Conservation (phyloP, 2,113 vertebrate species). For the Martes martes region DNA sequence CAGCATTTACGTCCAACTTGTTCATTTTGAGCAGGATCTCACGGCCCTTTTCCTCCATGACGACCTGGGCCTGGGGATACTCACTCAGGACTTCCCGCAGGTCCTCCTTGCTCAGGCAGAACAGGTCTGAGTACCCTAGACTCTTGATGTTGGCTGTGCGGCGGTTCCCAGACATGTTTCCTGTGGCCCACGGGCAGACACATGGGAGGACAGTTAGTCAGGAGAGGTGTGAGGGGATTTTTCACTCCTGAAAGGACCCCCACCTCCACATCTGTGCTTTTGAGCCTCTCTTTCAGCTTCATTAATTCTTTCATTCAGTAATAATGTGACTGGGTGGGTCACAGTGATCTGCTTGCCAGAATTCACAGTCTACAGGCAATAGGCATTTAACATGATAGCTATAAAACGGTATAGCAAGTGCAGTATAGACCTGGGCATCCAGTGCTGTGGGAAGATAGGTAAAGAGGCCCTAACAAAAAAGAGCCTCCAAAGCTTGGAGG, state of each 20-base stretch:
- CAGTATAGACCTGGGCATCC: not conserved
- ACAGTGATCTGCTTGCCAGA: not conserved
- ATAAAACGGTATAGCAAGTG: not conserved
- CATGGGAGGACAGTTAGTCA: not conserved
- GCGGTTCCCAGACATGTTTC: constrained; percentile 92
- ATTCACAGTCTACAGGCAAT: not conserved
- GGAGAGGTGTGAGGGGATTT: not conserved
- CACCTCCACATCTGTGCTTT: not conserved
- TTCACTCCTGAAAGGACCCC: not conserved
- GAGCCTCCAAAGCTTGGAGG: not conserved
- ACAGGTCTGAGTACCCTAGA: constrained; percentile 93
- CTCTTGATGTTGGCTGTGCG: constrained; percentile 95
- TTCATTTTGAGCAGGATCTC: constrained; percentile 93
- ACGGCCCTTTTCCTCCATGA: constrained; percentile 92
- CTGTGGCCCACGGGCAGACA: constrained; percentile 73
- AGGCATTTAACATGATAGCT: not conserved
- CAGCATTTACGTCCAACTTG: constrained; percentile 81
- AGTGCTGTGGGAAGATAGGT: not conserved
- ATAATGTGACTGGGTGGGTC: not conserved
- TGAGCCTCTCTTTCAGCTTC: not conserved
- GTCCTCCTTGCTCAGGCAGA: constrained; percentile 94
- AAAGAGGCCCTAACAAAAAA: not conserved
- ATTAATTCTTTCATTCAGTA: constrained; percentile 16
- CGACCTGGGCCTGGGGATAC: constrained; percentile 88
- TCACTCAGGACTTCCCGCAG: constrained; percentile 88